Evolutionary conservation across 1,140 invertebrate species (phyloP).

Genomic region (Drosophila pruinosa): DNA sequence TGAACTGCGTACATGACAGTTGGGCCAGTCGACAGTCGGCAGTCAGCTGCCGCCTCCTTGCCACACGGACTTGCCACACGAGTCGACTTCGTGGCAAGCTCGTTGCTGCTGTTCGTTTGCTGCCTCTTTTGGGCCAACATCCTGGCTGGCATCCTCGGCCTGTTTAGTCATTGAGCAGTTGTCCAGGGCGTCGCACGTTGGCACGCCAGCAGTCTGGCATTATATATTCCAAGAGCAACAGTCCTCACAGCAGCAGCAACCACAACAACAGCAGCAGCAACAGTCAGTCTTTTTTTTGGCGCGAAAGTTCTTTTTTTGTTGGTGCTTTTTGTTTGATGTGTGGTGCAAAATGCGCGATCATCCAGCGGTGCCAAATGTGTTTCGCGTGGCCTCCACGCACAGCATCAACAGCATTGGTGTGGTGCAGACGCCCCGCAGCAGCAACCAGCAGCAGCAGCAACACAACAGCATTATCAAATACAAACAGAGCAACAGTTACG

Average conservation of each 20-base stretch:
- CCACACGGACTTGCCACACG: neutral
- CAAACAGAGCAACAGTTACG: conserved; percentile 38
- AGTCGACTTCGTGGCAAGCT: neutral
- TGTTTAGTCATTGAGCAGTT: conserved; percentile 56
- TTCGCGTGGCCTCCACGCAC: conserved; percentile 76
- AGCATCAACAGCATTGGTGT: conserved; percentile 62
- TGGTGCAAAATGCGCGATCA: conserved; percentile 75
- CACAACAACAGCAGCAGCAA: neutral
- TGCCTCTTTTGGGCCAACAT: neutral
- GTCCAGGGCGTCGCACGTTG: conserved; percentile 49
- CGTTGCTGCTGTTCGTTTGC: conserved; percentile 20
- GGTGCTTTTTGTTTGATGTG: neutral
- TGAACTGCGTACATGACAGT: conserved; percentile 28
- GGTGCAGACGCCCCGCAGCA: conserved; percentile 15
- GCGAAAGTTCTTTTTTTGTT: conserved; percentile 1
- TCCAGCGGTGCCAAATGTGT: conserved; percentile 78
- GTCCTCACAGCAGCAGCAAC: neutral
- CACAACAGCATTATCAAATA: neutral
- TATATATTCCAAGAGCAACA: conserved; percentile 8
- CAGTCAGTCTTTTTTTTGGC: conserved; percentile 30
- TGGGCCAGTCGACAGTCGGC: neutral
- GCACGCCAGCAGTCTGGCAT: too few species aligned
- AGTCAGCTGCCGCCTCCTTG: neutral
- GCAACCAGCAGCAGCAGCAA: conserved; percentile 21
- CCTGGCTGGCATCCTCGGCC: conserved; percentile 13